phyloP scores from a whole-genome alignment of 2,113 vertebrate genomes.

The Pomatostomus ruficeps region DNA sequence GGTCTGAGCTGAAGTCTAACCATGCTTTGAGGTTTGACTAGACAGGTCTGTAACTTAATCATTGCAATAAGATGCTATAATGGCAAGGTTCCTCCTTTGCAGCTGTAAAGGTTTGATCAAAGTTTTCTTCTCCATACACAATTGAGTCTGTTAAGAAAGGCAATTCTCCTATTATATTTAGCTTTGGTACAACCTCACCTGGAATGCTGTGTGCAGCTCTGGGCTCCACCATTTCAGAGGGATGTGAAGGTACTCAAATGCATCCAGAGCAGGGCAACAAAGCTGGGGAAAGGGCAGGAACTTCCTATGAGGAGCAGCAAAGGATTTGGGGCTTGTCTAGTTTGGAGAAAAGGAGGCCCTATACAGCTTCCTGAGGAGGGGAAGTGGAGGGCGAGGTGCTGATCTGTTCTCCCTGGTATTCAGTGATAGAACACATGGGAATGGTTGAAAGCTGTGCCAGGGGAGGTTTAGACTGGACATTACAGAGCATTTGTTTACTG shows the following conservation, averaged over 20 bases:
- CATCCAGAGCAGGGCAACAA: background rate
- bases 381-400: background rate
- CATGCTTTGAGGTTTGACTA: background rate
- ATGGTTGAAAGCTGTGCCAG: background rate
- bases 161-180: background rate
- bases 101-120: background rate
- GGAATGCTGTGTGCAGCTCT: background rate
- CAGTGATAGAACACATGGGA: background rate
- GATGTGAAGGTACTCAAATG: background rate
- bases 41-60: background rate
- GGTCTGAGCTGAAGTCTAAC: background rate
- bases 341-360: background rate
- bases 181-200: background rate
- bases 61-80: background rate
- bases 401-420: background rate
- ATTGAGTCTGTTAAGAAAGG: background rate
- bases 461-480: background rate
- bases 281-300: background rate
- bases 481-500: background rate
- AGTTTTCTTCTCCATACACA: background rate
- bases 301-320: accelerated
- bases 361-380: background rate
- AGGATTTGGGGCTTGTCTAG: background rate
- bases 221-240: background rate
- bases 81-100: background rate